A percentile compares a stretch with the other conserved stretches of the same genome.
Conservation (phyloP, 2,113 vertebrate species). For the Aythya baeri region DNA sequence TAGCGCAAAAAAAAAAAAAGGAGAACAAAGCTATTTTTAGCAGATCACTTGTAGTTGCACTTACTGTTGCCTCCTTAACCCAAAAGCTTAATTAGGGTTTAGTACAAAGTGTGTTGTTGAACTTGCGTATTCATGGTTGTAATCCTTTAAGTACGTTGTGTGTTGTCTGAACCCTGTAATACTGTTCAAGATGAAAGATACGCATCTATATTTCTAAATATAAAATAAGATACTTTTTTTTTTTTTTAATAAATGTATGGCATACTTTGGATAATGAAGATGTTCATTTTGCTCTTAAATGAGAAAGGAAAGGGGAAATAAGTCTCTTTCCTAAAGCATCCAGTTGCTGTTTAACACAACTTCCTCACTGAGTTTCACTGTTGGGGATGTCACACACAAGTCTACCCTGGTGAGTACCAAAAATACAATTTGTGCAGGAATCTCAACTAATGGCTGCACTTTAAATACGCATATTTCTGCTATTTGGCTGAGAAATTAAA, state of each 20-base stretch:
- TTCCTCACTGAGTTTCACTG: background rate
- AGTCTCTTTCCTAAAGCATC: background rate
- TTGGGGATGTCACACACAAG: background rate
- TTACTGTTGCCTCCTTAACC: background rate
- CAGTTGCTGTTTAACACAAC: background rate
- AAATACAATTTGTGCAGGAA: background rate
- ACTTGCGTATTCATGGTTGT: background rate
- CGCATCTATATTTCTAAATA: background rate
- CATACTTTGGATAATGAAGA: background rate
- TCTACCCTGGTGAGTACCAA: background rate
- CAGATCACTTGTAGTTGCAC: background rate
- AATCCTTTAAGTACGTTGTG: background rate
- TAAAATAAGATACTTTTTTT: background rate
- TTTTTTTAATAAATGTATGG: too few species aligned
- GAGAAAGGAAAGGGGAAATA: background rate
- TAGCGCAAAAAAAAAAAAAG: background rate
- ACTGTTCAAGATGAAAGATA: background rate
- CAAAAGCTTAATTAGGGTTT: background rate
- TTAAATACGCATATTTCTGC: background rate
- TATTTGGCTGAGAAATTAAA: background rate
- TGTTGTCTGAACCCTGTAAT: background rate
- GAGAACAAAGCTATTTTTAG: background rate
- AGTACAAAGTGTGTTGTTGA: background rate
- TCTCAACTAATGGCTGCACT: background rate
- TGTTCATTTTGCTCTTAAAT: background rate